phyloP scores from a whole-genome alignment of 1,140 invertebrate genomes.

The Saxidomus purpurata region DNA sequence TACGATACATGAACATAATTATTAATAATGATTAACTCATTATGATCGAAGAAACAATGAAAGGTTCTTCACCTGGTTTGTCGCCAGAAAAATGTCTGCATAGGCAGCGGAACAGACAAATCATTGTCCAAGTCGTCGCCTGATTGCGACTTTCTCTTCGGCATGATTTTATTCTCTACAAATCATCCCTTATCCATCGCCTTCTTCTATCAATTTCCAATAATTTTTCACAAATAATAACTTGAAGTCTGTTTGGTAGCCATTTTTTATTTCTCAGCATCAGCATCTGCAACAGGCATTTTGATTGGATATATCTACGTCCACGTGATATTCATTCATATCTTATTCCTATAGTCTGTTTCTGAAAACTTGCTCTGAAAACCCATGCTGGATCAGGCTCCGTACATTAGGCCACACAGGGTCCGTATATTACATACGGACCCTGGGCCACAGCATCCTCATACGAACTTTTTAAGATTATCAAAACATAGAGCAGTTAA shows the following conservation, averaged over 20 bases:
- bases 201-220: background rate
- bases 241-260: too few species aligned
- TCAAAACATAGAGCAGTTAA: too few species aligned
- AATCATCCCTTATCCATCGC: background rate
- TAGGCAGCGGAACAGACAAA: constrained; percentile 95
- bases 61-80: constrained; percentile 99
- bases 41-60: too few species aligned
- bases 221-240: too few species aligned
- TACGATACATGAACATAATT: too few species aligned
- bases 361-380: background rate
- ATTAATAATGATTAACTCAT: too few species aligned
- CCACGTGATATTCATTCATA: background rate
- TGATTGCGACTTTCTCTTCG: constrained; percentile 80
- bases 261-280: constrained; percentile 25
- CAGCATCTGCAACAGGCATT: background rate
- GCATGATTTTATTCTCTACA: constrained; percentile 63
- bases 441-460: too few species aligned
- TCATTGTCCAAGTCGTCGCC: constrained; percentile 87
- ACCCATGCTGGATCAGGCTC: too few species aligned
- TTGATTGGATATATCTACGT: background rate
- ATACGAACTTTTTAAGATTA: too few species aligned
- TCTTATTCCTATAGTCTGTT: background rate
- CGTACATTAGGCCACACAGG: too few species aligned
- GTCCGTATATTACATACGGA: too few species aligned
- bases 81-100: constrained; percentile 99